phyloP scores from a whole-genome alignment of 2,113 vertebrate species.

The Microtus montanus region DNA sequence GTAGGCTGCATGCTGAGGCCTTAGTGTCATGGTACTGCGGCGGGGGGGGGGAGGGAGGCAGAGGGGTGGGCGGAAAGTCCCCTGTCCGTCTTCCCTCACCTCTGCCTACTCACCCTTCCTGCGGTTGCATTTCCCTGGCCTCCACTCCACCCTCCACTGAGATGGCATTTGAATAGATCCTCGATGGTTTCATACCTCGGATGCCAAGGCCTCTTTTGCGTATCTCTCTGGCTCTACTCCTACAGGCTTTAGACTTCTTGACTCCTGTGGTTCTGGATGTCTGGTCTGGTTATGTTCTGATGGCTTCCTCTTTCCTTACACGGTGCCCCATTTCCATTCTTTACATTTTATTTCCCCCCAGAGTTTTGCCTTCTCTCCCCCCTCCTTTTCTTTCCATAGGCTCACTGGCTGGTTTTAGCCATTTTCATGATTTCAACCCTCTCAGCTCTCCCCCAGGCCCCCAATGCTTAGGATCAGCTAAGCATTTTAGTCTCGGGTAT shows the following conservation, averaged over 20 bases:
- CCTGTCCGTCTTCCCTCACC: background rate
- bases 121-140: background rate
- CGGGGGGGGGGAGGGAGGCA: no score
- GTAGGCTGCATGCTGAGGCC: accelerated
- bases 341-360: background rate
- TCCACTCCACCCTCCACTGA: no score
- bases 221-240: background rate
- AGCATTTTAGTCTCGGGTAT: background rate
- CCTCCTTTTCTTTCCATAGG: background rate
- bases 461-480: no score
- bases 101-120: background rate
- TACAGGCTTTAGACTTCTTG: background rate
- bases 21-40: background rate
- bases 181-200: accelerated
- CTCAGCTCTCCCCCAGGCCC: background rate
- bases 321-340: background rate
- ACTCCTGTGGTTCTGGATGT: background rate
- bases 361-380: background rate
- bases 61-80: no score
- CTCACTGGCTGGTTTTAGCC: background rate
- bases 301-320: background rate
- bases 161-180: background rate
- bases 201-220: background rate
- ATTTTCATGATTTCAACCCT: background rate
- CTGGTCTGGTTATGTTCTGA: background rate